A percentile compares a stretch with the other conserved stretches of the same genome.
Conservation (phyloP, 2,113 vertebrate species). For the Apaloderma vittatum region DNA sequence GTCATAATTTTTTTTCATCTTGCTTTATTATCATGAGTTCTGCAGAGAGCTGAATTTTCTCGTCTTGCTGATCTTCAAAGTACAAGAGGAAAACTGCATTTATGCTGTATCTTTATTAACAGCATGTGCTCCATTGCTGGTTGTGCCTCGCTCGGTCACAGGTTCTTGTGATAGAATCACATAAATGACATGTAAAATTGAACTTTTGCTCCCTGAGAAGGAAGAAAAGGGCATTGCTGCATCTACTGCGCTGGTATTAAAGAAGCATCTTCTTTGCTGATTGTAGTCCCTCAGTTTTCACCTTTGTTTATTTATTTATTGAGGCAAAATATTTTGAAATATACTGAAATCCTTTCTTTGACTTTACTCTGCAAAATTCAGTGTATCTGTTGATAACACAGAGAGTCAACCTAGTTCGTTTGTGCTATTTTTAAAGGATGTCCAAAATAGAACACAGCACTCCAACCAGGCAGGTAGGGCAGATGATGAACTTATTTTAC, state of each 20-base stretch:
- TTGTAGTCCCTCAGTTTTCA: not conserved
- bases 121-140: not conserved
- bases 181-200: not conserved
- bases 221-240: not conserved
- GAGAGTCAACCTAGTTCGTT: not conserved
- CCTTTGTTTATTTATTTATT: not conserved
- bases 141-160: not conserved
- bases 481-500: not conserved
- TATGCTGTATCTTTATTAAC: not conserved
- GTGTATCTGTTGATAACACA: not conserved
- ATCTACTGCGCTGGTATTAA: not conserved
- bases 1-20: not conserved
- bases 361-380: not conserved
- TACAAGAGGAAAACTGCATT: not conserved
- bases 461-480: not conserved
- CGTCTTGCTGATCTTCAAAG: not conserved
- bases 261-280: not conserved
- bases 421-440: not conserved
- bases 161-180: not conserved
- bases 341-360: not conserved
- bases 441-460: not conserved
- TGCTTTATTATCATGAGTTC: not conserved
- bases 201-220: not conserved
- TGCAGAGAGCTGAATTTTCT: not conserved
- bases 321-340: not conserved